These are phyloP conservation scores for Australoheros facetus DNA, from an alignment of 2,797 vertebrate species.

Conservation along the genomic window DNA sequence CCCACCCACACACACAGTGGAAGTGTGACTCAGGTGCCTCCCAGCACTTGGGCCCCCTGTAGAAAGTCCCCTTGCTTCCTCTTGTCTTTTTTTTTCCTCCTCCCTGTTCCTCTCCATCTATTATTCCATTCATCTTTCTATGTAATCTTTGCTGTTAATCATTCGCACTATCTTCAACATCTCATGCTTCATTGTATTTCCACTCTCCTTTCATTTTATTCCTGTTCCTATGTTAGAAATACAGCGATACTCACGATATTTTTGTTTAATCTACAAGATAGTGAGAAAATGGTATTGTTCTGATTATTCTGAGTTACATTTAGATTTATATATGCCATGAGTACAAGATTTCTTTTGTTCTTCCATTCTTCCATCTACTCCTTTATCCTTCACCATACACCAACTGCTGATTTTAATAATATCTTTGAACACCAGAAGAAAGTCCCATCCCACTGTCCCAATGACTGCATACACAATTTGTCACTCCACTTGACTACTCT, in stretches of 20 bases:
- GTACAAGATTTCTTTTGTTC: not conserved
- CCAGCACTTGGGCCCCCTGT: slow-evolving; percentile 67
- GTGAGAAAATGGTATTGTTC: not conserved
- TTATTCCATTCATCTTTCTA: slow-evolving; percentile 40
- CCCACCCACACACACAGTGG: slow-evolving; percentile 24
- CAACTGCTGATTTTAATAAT: slow-evolving; percentile 1
- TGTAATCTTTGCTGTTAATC: slow-evolving; percentile 51
- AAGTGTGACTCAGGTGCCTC: slow-evolving; percentile 73
- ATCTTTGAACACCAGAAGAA: not conserved
- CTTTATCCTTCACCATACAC: not conserved
- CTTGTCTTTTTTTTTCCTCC: slow-evolving; percentile 60
- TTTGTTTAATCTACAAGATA: not conserved
- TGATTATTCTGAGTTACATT: not conserved
- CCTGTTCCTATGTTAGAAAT: not conserved
- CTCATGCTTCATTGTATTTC: slow-evolving; percentile 1
- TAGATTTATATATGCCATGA: not conserved
- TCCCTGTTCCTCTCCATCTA: slow-evolving; percentile 45
- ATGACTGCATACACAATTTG: no score
- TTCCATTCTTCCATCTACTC: not conserved
- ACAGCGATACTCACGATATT: not conserved
- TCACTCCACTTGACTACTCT: not conserved
- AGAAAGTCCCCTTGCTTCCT: slow-evolving; percentile 58
- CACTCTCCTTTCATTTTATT: not conserved
- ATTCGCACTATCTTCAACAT: slow-evolving; percentile 46
- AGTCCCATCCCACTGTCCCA: not conserved